A percentile compares a stretch with the other conserved stretches of the same genome.
phyloP scores from a whole-genome alignment of 2,113 vertebrate genomes.

The Heteronetta atricapilla region DNA sequence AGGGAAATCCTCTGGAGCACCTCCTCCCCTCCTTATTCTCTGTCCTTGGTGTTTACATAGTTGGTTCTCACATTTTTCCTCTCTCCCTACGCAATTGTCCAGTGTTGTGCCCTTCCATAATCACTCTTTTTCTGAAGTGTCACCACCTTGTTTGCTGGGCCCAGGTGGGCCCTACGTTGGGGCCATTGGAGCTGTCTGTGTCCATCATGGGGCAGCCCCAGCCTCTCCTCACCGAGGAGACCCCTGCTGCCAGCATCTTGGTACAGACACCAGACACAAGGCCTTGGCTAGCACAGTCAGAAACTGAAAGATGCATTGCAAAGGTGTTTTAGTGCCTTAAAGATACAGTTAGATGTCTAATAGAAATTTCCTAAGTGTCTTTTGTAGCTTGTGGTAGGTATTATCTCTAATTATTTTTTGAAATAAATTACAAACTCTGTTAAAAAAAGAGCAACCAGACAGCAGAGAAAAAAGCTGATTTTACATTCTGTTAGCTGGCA shows the following conservation, averaged over 20 bases:
- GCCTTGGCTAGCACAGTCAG: not conserved
- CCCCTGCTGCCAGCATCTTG: not conserved
- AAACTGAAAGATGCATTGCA: not conserved
- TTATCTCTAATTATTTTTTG: not conserved
- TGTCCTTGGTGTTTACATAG: not conserved
- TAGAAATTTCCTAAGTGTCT: not conserved
- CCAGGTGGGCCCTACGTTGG: too few species aligned
- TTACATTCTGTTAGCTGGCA: not conserved
- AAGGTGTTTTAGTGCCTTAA: not conserved
- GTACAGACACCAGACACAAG: not conserved
- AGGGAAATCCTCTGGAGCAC: not conserved
- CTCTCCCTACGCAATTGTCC: too few species aligned
- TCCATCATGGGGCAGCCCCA: too few species aligned
- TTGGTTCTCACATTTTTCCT: not conserved
- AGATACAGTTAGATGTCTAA: not conserved
- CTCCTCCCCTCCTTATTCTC: not conserved
- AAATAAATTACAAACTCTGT: not conserved
- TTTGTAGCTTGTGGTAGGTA: not conserved
- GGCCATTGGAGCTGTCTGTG: too few species aligned
- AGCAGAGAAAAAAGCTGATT: not conserved
- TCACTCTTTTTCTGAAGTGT: not conserved
- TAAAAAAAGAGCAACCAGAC: not conserved
- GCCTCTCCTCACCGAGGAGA: too few species aligned
- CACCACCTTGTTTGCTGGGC: too few species aligned
- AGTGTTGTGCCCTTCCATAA: not conserved